Percentiles rank a stretch among this genome's conserved stretches.
phyloP scores from a whole-genome alignment of 92 coral and sea anemone species.

The Desmophyllum pertusum region DNA sequence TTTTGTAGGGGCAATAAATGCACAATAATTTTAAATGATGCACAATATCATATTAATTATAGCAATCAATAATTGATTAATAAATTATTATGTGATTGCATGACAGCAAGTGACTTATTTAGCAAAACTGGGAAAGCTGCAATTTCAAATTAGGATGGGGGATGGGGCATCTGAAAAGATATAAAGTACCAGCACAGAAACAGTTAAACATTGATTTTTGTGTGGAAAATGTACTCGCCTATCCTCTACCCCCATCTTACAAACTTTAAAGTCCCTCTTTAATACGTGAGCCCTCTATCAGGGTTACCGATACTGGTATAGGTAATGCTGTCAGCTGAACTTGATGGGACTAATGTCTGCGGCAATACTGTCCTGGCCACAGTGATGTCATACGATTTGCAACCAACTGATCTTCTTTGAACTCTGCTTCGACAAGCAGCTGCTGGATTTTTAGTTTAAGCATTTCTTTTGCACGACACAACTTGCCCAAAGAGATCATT shows the following conservation, averaged over 20 bases:
- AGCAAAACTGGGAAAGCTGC: too few relatives aligned
- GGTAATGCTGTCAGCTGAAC: not conserved
- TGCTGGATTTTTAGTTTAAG: not conserved
- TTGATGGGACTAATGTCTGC: not conserved
- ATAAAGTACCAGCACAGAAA: too few relatives aligned
- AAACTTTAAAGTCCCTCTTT: too few relatives aligned
- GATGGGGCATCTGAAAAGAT: too few relatives aligned
- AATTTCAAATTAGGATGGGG: too few relatives aligned
- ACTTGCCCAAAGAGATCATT: conserved; percentile 2
- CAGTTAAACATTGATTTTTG: too few relatives aligned
- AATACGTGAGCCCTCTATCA: not conserved
- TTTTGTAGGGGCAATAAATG: not conserved
- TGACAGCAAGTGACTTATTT: too few relatives aligned
- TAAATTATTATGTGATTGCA: too few relatives aligned
- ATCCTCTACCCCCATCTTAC: too few relatives aligned
- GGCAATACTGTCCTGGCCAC: conserved; percentile 4
- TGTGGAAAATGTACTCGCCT: too few relatives aligned
- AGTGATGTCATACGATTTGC: not conserved
- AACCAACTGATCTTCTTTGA: conserved; percentile 5
- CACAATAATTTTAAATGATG: not conserved
- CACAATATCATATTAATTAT: not conserved
- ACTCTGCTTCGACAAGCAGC: not conserved
- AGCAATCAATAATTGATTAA: too few relatives aligned
- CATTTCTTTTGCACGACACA: not conserved
- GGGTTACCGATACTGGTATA: not conserved